Percentiles rank a stretch among this genome's conserved stretches.
Conservation (phyloP, 1,140 invertebrate species). For the Zaprionus gabonicus region DNA sequence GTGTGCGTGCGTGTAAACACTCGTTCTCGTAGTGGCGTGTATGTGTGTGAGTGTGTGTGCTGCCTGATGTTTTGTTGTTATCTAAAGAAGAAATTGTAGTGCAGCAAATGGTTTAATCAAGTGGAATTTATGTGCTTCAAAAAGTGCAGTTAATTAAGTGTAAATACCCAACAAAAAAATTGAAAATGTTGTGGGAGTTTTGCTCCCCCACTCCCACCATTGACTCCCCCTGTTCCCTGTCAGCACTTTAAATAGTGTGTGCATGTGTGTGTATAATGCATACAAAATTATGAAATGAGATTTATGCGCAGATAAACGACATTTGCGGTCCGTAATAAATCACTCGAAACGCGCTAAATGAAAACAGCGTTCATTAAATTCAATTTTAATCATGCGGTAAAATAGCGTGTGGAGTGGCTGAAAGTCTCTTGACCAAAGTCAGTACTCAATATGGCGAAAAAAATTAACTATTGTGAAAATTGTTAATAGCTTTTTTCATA, state of each 20-base stretch:
- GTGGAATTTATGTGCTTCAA: conserved; percentile 78
- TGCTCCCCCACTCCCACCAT: too few species aligned
- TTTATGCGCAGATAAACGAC: conserved; percentile 65
- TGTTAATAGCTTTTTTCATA: conserved; percentile 16
- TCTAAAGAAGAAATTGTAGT: conserved; percentile 61
- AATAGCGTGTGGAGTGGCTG: conserved; percentile 24
- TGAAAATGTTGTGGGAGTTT: conserved; percentile 17
- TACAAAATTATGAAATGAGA: conserved; percentile 46
- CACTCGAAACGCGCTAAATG: conserved; percentile 56
- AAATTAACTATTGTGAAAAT: conserved; percentile 24
- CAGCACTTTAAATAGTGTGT: conserved; percentile 29
- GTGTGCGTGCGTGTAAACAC: conserved; percentile 15
- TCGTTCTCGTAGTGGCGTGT: not conserved
- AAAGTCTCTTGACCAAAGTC: conserved; percentile 24
- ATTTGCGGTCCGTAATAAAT: conserved; percentile 64
- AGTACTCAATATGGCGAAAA: conserved; percentile 26
- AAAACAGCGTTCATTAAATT: conserved; percentile 56
- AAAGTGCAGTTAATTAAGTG: conserved; percentile 80
- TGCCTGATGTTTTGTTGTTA: conserved; percentile 28
- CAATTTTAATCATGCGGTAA: conserved; percentile 52
- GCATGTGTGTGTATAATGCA: conserved; percentile 11
- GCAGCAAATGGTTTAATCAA: conserved; percentile 80
- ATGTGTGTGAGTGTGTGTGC: conserved; percentile 16
- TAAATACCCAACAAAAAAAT: conserved; percentile 68
- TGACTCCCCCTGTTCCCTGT: not conserved